These are phyloP conservation scores for Anolis sagrei DNA, from an alignment of 2,113 vertebrate species.

Conservation along the genomic window DNA sequence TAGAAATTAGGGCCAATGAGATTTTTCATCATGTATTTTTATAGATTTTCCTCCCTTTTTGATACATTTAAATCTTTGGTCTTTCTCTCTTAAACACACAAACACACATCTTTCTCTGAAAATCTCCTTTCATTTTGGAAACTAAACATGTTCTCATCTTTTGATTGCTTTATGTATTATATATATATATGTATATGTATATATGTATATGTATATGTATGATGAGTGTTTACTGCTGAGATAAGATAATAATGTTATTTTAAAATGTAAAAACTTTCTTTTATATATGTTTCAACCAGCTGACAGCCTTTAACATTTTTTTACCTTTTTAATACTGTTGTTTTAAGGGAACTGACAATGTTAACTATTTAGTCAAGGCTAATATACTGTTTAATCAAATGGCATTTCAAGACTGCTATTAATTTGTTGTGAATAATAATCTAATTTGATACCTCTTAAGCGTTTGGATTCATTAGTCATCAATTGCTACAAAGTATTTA, in stretches of 20 bases:
- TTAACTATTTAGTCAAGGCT: conserved; percentile 65
- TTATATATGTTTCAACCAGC: conserved; percentile 62
- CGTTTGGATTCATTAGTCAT: conserved; percentile 57
- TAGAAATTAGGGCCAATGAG: conserved; percentile 50
- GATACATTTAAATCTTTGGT: conserved; percentile 19
- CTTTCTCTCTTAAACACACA: neutral
- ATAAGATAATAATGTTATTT: conserved; percentile 51
- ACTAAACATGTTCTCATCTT: neutral
- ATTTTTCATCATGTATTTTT: conserved; percentile 40
- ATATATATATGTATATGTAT: too few relatives aligned
- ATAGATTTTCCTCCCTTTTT: conserved; percentile 17
- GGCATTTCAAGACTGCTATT: conserved; percentile 65
- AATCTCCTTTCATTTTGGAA: neutral
- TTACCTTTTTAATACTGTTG: conserved; percentile 23
- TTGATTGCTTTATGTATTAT: conserved; percentile 35
- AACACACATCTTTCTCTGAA: neutral
- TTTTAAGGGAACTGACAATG: conserved; percentile 14
- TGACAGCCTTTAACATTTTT: conserved; percentile 59
- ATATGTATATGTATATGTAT: conserved; percentile 30
- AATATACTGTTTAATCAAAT: conserved; percentile 70
- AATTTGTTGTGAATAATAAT: conserved; percentile 50
- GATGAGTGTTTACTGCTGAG: conserved; percentile 42
- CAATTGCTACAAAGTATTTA: conserved; percentile 61
- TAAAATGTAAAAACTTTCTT: conserved; percentile 59
- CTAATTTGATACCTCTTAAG: neutral